Percentiles rank a stretch among this genome's conserved stretches.
phyloP scores from a whole-genome alignment of 2,888 invertebrate species.

The Eupithecia pulchellata region DNA sequence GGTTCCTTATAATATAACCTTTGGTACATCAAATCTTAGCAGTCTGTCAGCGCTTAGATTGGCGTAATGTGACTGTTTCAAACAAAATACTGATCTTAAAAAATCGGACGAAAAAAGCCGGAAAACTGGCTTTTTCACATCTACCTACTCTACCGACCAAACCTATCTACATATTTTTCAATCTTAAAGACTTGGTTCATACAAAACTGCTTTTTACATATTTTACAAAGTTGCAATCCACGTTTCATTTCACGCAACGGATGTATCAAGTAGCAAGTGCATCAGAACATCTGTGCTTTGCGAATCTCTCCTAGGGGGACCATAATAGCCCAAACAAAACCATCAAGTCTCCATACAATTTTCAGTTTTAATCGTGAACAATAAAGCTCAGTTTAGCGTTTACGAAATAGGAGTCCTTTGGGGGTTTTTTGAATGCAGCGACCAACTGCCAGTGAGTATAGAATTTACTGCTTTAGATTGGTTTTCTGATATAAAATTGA shows the following conservation, averaged over 20 bases:
- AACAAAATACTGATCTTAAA: background rate
- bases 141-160: background rate
- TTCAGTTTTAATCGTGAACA: constrained; percentile 15
- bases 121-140: background rate
- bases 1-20: constrained; percentile 1
- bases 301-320: constrained; percentile 50
- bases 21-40: background rate
- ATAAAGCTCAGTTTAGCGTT: constrained; percentile 5
- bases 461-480: constrained; percentile 27
- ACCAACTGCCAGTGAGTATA: constrained; percentile 29
- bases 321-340: constrained; percentile 43
- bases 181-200: background rate
- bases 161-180: background rate
- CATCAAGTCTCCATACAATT: constrained; percentile 21
- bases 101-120: background rate
- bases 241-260: constrained; percentile 28
- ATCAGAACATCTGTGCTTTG: constrained; percentile 51
- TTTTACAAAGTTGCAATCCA: constrained; percentile 35
- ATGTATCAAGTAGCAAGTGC: constrained; percentile 50
- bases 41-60: background rate
- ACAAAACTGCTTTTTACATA: background rate
- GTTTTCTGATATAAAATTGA: constrained; percentile 16
- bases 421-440: constrained; percentile 32
- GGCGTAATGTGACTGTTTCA: background rate
- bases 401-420: constrained; percentile 21